Base-by-base conservation (phyloP, 2,113 vertebrate species). In the Macaca mulatta region DNA sequence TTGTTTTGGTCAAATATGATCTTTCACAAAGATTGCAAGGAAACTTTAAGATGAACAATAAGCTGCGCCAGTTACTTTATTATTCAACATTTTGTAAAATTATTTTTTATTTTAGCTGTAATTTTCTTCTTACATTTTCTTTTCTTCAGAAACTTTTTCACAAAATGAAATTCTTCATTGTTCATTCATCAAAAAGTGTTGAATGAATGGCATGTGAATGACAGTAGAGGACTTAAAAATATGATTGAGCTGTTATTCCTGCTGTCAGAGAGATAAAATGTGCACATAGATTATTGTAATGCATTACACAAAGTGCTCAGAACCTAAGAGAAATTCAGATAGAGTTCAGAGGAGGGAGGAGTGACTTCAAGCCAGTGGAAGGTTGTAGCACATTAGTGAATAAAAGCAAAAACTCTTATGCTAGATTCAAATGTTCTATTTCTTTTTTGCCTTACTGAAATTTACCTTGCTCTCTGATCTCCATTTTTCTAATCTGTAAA, bases 201-300 rank as follows among this genome's bases (percentile, higher is more conserved):
- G 82, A 97, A 96, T 97, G 90, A 96, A 90, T 98, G 97, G 92
- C 98, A 98, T 22, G 23, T 90, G 92, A 97, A 80, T 96, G 96
- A 96, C 96, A 97, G 90, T 5, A 77, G 14, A 89, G 57, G 70
- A 94, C 94, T 96, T 96, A 89, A 85, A 94, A 96, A 69, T 30
- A 95, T 96, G 93, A 94, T 78, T 95, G 94, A 95, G 80, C 64
- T 82, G 84, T 90, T 92, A 93, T 95, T 95, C 79, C n/a, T 90
- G 43, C 81, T 96, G 86, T 81, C 88, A 52, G n/a, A n/a, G 6
- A 89, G 75, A 77, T 90, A 88, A 94, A 95, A 88, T 38, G 70
- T 96, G 94, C 90, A 79, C 70, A 78, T 55, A 61, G 70, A 97
- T 96, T 90, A 92, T 52, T 55, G 40, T 52, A 78, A 74, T 78